Percentiles rank a stretch among this genome's conserved stretches.
phyloP scores from a whole-genome alignment of 2,797 vertebrate species.

The Scolopax bukidnonensis region DNA sequence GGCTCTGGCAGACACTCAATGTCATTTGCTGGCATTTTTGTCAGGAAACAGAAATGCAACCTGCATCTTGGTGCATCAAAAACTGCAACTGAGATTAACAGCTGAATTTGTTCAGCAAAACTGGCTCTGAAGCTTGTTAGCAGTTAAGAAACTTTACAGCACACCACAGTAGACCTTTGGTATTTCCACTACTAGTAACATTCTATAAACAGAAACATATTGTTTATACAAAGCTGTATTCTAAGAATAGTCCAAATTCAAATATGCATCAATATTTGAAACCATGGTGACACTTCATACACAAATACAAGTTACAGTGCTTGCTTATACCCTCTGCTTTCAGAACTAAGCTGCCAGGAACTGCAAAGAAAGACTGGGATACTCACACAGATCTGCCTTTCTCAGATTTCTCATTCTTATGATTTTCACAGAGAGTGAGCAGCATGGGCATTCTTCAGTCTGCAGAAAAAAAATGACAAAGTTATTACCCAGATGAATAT shows the following conservation, averaged over 20 bases:
- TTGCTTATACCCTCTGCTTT: neutral
- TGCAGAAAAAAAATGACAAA: constrained; percentile 1
- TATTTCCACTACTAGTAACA: neutral
- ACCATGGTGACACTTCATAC: neutral
- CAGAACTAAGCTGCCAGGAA: neutral
- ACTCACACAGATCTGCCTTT: constrained; percentile 64
- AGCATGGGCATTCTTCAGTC: constrained; percentile 55
- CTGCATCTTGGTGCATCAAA: neutral
- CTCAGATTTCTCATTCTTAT: constrained; percentile 67
- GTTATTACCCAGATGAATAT: neutral
- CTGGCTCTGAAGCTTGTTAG: neutral
- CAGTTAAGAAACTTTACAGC: neutral
- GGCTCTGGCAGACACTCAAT: neutral
- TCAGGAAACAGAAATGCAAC: neutral
- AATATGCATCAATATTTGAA: neutral
- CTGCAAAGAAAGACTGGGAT: neutral
- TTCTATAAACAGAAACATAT: neutral
- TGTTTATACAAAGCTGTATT: neutral
- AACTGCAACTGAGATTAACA: neutral
- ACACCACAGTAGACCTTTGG: neutral
- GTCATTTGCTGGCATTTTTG: neutral
- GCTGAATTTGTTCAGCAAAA: neutral
- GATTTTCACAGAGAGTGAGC: constrained; percentile 57
- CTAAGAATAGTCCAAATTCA: neutral
- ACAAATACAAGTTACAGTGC: neutral